Conservation (phyloP, 2,888 invertebrate genomes). For the Marasmarcha lunaedactyla region DNA sequence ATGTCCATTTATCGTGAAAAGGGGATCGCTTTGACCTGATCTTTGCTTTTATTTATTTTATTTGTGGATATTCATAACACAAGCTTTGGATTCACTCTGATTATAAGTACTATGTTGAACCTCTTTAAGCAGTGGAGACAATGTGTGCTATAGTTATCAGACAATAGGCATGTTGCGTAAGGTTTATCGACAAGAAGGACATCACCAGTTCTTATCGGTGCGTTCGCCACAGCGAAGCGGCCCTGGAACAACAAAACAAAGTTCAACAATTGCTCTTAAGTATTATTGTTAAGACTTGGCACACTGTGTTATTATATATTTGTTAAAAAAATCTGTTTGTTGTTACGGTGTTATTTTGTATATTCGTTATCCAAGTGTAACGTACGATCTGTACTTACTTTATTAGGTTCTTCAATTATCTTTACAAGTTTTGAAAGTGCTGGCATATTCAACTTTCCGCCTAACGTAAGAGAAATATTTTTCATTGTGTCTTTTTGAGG, state of each 20-base stretch:
- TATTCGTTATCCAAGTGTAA: background rate
- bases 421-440: slow-evolving; percentile 72
- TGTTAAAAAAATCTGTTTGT: too few species aligned
- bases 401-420: slow-evolving; percentile 68
- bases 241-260: slow-evolving; percentile 53
- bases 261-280: slow-evolving; percentile 1
- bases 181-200: slow-evolving; percentile 79
- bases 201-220: slow-evolving; percentile 76
- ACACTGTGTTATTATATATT: slow-evolving; percentile 1
- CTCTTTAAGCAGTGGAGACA: slow-evolving; percentile 85
- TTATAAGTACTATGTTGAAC: too few species aligned
- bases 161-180: slow-evolving; percentile 78
- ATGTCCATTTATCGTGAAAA: too few species aligned
- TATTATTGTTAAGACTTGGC: background rate
- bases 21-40: too few species aligned
- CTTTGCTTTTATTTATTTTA: too few species aligned
- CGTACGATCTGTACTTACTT: slow-evolving; percentile 41
- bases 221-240: slow-evolving; percentile 76
- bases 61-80: too few species aligned
- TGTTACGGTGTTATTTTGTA: background rate
- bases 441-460: slow-evolving; percentile 63
- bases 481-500: background rate
- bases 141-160: slow-evolving; percentile 81
- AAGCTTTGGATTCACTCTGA: too few species aligned
- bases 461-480: slow-evolving; percentile 38